Percentiles rank a stretch among this genome's conserved stretches.
Conservation (phyloP, 2,888 invertebrate genomes). For the Hyposoter didymator region DNA sequence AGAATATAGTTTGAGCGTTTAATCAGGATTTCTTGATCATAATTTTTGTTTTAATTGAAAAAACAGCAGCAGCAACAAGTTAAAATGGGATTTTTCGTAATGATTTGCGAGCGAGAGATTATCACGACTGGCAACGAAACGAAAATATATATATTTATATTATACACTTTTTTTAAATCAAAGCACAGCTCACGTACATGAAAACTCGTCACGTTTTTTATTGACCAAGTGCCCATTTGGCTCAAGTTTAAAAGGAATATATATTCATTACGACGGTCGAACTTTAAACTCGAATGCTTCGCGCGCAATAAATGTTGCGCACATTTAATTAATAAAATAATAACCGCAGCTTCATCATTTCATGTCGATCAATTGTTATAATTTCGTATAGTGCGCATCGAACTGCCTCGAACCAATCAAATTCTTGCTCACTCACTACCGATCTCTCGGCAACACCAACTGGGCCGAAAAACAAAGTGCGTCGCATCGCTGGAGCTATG, state of each 20-base stretch:
- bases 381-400: slow-evolving; percentile 39
- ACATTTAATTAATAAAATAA: slow-evolving; percentile 55
- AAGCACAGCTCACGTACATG: slow-evolving; percentile 47
- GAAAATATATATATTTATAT: slow-evolving; percentile 35
- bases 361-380: slow-evolving; percentile 54
- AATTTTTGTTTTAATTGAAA: background rate
- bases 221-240: slow-evolving; percentile 57
- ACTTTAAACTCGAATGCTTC: slow-evolving; percentile 56
- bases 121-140: slow-evolving; percentile 58
- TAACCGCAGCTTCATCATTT: slow-evolving; percentile 64
- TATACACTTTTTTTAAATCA: slow-evolving; percentile 36
- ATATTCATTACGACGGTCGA: slow-evolving; percentile 22
- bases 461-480: background rate
- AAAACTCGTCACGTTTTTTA: slow-evolving; percentile 50
- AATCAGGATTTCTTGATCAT: background rate
- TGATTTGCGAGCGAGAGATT: slow-evolving; percentile 6
- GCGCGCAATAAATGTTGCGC: slow-evolving; percentile 61
- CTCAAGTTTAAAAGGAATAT: background rate
- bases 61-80: slow-evolving; percentile 7
- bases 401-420: slow-evolving; percentile 41
- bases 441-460: background rate
- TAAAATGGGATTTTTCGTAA: slow-evolving; percentile 29
- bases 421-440: slow-evolving; percentile 19
- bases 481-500: slow-evolving; percentile 11
- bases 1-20: slow-evolving; percentile 31